Evolutionary conservation across 2,797 vertebrate genomes (phyloP).

Genomic region (Acanthopagrus latus): DNA sequence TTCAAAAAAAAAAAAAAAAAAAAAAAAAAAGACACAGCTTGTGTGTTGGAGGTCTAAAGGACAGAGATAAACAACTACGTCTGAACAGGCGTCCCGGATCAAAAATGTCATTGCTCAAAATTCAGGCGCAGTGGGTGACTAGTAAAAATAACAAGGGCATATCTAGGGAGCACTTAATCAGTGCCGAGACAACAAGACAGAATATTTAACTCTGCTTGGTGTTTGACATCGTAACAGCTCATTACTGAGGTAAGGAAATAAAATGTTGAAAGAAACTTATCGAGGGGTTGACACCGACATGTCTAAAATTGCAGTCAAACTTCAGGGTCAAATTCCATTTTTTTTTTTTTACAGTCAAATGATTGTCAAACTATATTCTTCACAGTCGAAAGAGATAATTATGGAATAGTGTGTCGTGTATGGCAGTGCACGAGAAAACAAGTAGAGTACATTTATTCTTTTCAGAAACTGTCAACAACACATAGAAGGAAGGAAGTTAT

Average conservation of each 20-base stretch:
- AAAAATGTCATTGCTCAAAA: not conserved
- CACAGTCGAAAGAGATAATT: not conserved
- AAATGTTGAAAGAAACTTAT: not conserved
- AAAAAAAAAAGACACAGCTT: not conserved
- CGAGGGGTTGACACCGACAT: not conserved
- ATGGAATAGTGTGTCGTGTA: not conserved
- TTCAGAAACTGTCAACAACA: not conserved
- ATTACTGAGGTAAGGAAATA: not conserved
- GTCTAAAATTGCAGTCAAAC: not conserved
- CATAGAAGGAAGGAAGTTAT: not conserved
- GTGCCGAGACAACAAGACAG: not conserved
- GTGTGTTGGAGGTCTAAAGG: not conserved
- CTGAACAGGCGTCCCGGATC: not conserved
- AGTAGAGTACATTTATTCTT: not conserved
- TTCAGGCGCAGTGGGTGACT: not conserved
- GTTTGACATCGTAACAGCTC: slow-evolving; percentile 7
- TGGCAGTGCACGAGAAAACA: not conserved
- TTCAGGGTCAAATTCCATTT: not conserved
- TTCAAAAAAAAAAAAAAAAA: not conserved
- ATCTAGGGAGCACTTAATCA: slow-evolving; percentile 21
- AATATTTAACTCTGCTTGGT: not conserved
- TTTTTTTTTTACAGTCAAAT: no score
- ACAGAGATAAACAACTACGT: not conserved
- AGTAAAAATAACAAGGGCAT: not conserved
- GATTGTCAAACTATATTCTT: not conserved